Conservation (phyloP, 1,140 invertebrate genomes). For the Pinna nobilis region DNA sequence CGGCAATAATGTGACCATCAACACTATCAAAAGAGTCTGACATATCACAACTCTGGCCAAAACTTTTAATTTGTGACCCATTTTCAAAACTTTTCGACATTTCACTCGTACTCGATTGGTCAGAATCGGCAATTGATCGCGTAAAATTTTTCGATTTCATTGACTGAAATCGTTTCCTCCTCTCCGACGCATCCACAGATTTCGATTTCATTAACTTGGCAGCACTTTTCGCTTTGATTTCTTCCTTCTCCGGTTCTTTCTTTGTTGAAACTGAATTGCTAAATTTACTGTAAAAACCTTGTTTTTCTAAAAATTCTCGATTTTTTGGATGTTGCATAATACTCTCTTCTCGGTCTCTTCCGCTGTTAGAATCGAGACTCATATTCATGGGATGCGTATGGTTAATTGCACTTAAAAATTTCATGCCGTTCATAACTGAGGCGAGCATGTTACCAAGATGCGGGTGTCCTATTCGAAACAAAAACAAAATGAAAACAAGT, state of each 20-base stretch:
- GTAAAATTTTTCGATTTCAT: slow-evolving; percentile 29
- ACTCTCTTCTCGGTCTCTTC: slow-evolving; percentile 24
- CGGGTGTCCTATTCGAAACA: slow-evolving; percentile 33
- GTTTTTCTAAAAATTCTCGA: slow-evolving; percentile 30
- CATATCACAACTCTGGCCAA: slow-evolving; percentile 30
- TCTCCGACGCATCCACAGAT: slow-evolving; percentile 37
- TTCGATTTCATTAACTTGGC: slow-evolving; percentile 17
- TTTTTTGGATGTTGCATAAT: slow-evolving; percentile 37
- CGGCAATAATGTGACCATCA: slow-evolving; percentile 3
- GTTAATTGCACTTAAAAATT: slow-evolving; percentile 30
- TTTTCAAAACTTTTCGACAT: neutral
- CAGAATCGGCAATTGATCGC: slow-evolving; percentile 11
- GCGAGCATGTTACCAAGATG: slow-evolving; percentile 31
- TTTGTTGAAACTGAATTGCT: too few species aligned
- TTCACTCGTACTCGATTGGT: neutral
- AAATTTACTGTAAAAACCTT: slow-evolving; percentile 44
- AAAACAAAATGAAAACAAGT: slow-evolving; percentile 3
- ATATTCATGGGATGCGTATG: neutral
- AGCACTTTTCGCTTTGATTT: neutral
- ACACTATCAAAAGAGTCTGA: slow-evolving; percentile 40
- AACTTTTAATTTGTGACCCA: slow-evolving; percentile 20
- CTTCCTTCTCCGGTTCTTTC: neutral
- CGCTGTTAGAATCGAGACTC: slow-evolving; percentile 7
- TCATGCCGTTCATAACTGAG: slow-evolving; percentile 45
- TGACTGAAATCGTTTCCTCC: slow-evolving; percentile 33